Evolutionary conservation across 2,797 vertebrate genomes (phyloP).

Genomic region (Ara ararauna): DNA sequence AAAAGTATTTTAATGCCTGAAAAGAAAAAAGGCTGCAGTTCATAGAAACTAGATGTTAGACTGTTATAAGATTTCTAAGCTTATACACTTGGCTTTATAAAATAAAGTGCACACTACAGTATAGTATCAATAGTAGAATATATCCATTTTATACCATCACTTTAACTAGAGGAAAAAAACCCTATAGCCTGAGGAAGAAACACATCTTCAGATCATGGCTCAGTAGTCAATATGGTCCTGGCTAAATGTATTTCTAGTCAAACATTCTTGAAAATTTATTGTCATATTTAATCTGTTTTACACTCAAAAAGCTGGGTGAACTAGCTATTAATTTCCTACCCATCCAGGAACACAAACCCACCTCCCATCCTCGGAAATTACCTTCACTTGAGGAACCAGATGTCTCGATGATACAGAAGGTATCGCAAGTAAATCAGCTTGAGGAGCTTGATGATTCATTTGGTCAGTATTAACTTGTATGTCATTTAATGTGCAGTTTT

Average conservation of each 20-base stretch:
- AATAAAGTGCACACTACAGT: not conserved
- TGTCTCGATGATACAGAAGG: conserved; percentile 62
- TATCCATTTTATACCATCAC: fast-evolving
- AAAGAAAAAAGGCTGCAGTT: not conserved
- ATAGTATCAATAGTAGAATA: not conserved
- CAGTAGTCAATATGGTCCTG: not conserved
- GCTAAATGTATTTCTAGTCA: not conserved
- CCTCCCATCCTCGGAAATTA: not conserved
- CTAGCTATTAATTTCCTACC: not conserved
- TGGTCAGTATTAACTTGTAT: conserved; percentile 69
- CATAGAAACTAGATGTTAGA: not conserved
- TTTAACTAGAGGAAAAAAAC: not conserved
- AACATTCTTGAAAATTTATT: not conserved
- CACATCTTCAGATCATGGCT: not conserved
- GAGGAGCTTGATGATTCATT: conserved; percentile 73
- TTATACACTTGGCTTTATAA: not conserved
- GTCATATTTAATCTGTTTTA: not conserved
- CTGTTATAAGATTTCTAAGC: not conserved
- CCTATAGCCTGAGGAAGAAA: not conserved
- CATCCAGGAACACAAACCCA: conserved; percentile 11
- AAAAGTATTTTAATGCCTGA: not conserved
- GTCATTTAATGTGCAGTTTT: not conserved
- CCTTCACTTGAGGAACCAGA: conserved; percentile 43
- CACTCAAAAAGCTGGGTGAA: not conserved
- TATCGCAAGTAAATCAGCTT: conserved; percentile 36